Conservation (phyloP, 2,888 invertebrate genomes). For the Imbricaverruca yamaguchii region DNA sequence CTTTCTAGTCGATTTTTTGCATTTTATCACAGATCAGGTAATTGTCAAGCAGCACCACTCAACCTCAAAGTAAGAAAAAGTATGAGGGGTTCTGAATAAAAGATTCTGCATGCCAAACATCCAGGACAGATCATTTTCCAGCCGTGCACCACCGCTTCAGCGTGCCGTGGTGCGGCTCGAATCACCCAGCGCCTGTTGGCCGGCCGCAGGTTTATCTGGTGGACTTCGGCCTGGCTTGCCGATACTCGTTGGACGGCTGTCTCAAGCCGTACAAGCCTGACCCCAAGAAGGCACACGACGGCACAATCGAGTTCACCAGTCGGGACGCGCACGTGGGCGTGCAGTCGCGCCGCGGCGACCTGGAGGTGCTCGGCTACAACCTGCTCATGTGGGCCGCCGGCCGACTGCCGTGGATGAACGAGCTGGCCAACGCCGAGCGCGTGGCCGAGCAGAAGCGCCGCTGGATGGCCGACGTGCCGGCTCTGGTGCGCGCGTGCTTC, state of each 20-base stretch:
- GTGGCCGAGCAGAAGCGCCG: neutral
- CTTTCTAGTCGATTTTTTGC: too few relatives aligned
- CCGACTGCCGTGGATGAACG: constrained; percentile 71
- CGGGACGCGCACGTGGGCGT: constrained; percentile 90
- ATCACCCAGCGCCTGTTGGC: too few relatives aligned
- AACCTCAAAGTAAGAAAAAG: too few relatives aligned
- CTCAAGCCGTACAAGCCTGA: constrained; percentile 84
- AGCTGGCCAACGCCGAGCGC: neutral
- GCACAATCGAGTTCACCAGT: constrained; percentile 95
- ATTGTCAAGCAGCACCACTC: too few relatives aligned
- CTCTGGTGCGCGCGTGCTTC: neutral
- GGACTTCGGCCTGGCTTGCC: constrained; percentile 90
- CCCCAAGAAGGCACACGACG: constrained; percentile 86
- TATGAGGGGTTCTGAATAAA: too few relatives aligned
- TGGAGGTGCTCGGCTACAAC: constrained; percentile 92
- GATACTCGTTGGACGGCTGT: constrained; percentile 62
- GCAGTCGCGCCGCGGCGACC: constrained; percentile 64
- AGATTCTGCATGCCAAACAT: too few relatives aligned
- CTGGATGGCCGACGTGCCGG: neutral
- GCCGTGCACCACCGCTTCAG: too few relatives aligned
- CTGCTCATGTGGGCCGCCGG: constrained; percentile 87
- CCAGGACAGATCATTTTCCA: too few relatives aligned
- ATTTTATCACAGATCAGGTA: too few relatives aligned
- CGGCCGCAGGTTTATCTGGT: constrained; percentile 61
- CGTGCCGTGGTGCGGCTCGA: too few relatives aligned